These are phyloP conservation scores for Venustaconcha ellipsiformis DNA, from an alignment of 1,140 invertebrate species.

Conservation along the genomic window DNA sequence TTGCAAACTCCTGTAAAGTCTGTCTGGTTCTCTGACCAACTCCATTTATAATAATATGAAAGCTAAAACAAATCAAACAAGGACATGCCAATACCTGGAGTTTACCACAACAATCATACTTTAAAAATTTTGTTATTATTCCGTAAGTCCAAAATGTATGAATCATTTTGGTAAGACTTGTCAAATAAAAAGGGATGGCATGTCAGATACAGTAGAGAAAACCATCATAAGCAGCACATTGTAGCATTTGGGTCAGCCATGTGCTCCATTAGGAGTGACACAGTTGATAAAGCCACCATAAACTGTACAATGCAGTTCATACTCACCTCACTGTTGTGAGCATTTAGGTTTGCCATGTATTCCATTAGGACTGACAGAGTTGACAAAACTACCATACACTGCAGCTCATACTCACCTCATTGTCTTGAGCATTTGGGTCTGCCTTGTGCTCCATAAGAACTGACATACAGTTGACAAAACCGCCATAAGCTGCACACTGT, in stretches of 20 bases:
- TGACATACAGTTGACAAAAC: conserved; percentile 69
- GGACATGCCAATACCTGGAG: too few relatives aligned
- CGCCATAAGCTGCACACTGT: conserved; percentile 69
- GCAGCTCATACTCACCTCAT: conserved; percentile 60
- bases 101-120: too few relatives aligned
- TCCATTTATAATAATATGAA: too few relatives aligned
- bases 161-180: too few relatives aligned
- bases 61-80: too few relatives aligned
- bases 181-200: too few relatives aligned
- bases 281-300: conserved; percentile 68
- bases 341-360: conserved; percentile 64
- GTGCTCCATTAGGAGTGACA: conserved; percentile 68
- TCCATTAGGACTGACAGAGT: conserved; percentile 69
- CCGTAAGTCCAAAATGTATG: too few relatives aligned
- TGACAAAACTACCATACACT: conserved; percentile 69
- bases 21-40: too few relatives aligned
- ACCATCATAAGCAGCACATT: too few relatives aligned
- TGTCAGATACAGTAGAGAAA: too few relatives aligned
- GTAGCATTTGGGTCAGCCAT: conserved; percentile 56
- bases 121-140: too few relatives aligned
- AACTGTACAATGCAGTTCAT: conserved; percentile 66
- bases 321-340: conserved; percentile 67
- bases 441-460: conserved; percentile 67
- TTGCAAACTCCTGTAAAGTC: too few relatives aligned
- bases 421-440: conserved; percentile 65